Conservation (phyloP, 2,797 vertebrate genomes). For the Cossypha niveicapilla region DNA sequence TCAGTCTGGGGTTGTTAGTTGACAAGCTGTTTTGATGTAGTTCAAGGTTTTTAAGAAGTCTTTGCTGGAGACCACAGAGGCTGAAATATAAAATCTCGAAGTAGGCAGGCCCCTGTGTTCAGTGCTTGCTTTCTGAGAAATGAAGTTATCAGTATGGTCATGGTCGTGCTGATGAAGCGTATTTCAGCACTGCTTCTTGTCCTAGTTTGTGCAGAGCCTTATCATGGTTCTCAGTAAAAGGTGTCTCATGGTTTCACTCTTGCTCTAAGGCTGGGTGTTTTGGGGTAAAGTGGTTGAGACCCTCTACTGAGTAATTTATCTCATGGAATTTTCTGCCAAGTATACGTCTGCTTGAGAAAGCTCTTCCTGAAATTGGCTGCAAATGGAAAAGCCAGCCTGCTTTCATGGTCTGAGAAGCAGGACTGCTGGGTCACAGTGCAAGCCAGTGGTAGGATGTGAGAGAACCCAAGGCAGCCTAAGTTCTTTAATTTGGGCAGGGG, state of each 20-base stretch:
- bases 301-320: background rate
- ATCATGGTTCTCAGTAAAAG: background rate
- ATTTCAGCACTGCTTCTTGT: background rate
- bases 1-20: background rate
- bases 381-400: background rate
- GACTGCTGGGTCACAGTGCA: background rate
- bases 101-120: background rate
- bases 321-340: background rate
- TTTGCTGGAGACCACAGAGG: background rate
- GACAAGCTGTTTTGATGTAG: background rate
- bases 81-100: accelerated
- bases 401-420: background rate
- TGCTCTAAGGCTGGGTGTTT: background rate
- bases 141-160: accelerated
- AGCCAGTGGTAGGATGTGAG: background rate
- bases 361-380: background rate
- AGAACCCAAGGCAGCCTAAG: background rate
- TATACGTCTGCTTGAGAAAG: background rate
- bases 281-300: background rate
- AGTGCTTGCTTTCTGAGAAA: background rate
- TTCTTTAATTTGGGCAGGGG: background rate
- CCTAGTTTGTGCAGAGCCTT: background rate
- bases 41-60: background rate
- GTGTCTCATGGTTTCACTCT: accelerated
- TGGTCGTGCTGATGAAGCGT: accelerated